These are phyloP conservation scores for Pogonocichla stellata DNA, from an alignment of 2,113 vertebrate species.

Conservation along the genomic window DNA sequence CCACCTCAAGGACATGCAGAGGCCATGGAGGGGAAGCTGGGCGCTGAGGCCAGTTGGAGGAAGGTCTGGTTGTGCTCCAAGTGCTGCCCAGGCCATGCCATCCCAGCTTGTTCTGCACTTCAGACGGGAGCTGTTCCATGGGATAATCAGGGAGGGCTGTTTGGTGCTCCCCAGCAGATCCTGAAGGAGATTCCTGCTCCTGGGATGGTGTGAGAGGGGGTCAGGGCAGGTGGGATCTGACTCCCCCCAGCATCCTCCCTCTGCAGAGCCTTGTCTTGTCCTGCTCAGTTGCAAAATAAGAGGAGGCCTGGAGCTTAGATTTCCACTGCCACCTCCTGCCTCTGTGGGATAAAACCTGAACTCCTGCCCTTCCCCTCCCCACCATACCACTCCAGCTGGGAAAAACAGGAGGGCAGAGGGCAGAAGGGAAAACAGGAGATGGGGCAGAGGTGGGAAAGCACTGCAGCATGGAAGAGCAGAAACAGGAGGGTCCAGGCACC, in stretches of 20 bases:
- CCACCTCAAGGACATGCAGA: fast-evolving
- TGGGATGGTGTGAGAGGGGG: not conserved
- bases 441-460: not conserved
- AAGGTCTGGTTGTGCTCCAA: not conserved
- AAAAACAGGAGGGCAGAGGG: not conserved
- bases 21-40: not conserved
- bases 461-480: not conserved
- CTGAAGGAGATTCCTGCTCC: fast-evolving
- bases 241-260: not conserved
- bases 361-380: not conserved
- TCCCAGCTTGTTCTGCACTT: not conserved
- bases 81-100: fast-evolving
- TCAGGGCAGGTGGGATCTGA: not conserved
- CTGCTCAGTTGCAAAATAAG: fast-evolving
- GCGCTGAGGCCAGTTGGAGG: fast-evolving
- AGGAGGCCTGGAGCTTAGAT: not conserved
- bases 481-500: not conserved
- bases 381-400: not conserved
- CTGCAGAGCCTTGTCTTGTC: not conserved
- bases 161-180: not conserved
- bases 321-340: not conserved
- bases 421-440: not conserved
- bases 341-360: not conserved
- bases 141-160: not conserved
- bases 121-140: not conserved